A percentile compares a stretch with the other conserved stretches of the same genome.
Evolutionary conservation across 2,797 vertebrate species (phyloP).

Genomic region (Micrastur ruficollis): DNA sequence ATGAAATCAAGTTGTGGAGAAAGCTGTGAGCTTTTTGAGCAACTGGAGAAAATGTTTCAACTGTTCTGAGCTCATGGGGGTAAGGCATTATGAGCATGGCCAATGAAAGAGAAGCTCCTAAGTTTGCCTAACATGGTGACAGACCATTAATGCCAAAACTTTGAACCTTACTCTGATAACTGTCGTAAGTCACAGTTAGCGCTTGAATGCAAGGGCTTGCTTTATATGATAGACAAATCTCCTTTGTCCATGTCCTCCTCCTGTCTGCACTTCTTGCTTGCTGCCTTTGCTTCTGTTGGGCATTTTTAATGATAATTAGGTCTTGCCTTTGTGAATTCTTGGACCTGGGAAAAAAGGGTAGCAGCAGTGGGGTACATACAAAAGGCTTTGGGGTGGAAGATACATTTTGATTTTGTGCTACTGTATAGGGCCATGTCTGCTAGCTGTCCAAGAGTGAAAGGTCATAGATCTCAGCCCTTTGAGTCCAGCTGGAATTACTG

Average conservation of each 20-base stretch:
- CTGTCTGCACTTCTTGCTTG: not conserved
- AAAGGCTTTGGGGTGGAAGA: not conserved
- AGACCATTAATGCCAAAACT: not conserved
- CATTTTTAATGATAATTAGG: not conserved
- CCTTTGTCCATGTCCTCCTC: not conserved
- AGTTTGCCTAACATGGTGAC: not conserved
- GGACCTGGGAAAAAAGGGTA: not conserved
- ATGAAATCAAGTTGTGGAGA: not conserved
- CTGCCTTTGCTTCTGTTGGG: not conserved
- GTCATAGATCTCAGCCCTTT: not conserved
- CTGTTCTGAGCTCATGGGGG: not conserved
- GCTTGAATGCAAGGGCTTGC: not conserved
- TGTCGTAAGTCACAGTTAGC: fast-evolving
- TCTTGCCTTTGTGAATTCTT: not conserved
- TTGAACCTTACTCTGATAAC: not conserved
- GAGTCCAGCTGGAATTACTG: not conserved
- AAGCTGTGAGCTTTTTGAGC: not conserved
- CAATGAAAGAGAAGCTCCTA: not conserved
- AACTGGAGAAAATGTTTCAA: not conserved
- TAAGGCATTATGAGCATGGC: not conserved
- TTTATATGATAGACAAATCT: not conserved
- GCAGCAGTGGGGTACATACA: not conserved
- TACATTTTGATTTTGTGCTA: not conserved
- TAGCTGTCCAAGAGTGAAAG: not conserved
- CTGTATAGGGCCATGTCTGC: not conserved